phyloP scores from a whole-genome alignment of 2,113 vertebrate genomes.

The Polypterus senegalus region DNA sequence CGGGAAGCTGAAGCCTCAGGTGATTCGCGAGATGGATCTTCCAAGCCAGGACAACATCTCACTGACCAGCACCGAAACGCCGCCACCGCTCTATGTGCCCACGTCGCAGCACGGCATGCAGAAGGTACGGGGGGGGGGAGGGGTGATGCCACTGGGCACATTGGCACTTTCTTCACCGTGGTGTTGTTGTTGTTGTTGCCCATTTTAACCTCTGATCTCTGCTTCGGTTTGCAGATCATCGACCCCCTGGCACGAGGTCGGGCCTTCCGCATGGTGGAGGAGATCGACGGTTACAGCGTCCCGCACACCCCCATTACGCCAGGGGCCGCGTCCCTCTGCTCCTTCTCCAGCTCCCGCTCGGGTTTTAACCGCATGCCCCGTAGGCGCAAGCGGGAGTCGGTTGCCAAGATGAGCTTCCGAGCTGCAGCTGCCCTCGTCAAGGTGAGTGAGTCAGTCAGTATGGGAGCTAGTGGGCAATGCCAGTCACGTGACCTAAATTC shows the following conservation, averaged over 20 bases:
- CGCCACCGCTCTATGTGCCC: constrained; percentile 83
- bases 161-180: too few species aligned
- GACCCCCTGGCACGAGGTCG: constrained; percentile 86
- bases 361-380: constrained; percentile 80
- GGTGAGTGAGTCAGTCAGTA: constrained; percentile 33
- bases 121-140: constrained; percentile 52
- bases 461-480: background rate
- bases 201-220: constrained; percentile 9
- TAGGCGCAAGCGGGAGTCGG: constrained; percentile 83
- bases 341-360: constrained; percentile 92
- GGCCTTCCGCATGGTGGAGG: constrained; percentile 86
- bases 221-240: constrained; percentile 63
- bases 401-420: constrained; percentile 97
- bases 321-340: constrained; percentile 80
- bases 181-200: background rate
- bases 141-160: too few species aligned
- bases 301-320: constrained; percentile 88
- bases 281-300: constrained; percentile 75
- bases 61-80: constrained; percentile 86
- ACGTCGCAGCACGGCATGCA: constrained; percentile 88
- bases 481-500: background rate
- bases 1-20: constrained; percentile 88
- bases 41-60: constrained; percentile 96
- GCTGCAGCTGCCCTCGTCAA: constrained; percentile 85
- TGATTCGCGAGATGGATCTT: constrained; percentile 87